Conservation (phyloP, 2,113 vertebrate genomes). For the Platysternon megacephalum region DNA sequence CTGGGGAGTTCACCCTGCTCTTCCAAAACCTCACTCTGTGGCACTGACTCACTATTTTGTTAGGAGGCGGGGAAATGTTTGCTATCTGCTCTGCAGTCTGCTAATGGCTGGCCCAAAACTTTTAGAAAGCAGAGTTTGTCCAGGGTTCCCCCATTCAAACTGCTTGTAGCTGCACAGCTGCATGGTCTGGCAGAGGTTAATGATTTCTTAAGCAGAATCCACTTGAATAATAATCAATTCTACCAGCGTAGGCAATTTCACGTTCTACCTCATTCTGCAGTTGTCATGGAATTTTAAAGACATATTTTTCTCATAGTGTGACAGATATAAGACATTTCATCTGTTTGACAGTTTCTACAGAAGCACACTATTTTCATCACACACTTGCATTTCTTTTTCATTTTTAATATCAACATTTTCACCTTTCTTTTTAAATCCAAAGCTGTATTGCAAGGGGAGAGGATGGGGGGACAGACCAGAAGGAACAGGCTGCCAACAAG, state of each 20-base stretch:
- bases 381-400: not conserved
- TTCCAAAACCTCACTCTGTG: not conserved
- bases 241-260: not conserved
- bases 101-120: not conserved
- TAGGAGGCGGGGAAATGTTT: not conserved
- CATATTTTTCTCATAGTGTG: slow-evolving; percentile 2
- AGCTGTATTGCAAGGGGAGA: not conserved
- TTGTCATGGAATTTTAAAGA: slow-evolving; percentile 13
- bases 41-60: not conserved
- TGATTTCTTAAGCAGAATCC: not conserved
- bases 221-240: not conserved
- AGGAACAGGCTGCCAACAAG: not conserved
- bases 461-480: not conserved
- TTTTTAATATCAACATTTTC: not conserved
- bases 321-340: slow-evolving; percentile 9
- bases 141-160: accelerated
- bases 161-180: not conserved
- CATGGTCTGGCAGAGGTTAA: not conserved
- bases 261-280: not conserved
- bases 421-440: not conserved
- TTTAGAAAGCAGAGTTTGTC: not conserved
- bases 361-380: not conserved
- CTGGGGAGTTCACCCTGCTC: not conserved
- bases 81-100: not conserved
- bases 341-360: not conserved